Conservation (phyloP, 2,797 vertebrate genomes). For the Melanotaenia parkinsoni region DNA sequence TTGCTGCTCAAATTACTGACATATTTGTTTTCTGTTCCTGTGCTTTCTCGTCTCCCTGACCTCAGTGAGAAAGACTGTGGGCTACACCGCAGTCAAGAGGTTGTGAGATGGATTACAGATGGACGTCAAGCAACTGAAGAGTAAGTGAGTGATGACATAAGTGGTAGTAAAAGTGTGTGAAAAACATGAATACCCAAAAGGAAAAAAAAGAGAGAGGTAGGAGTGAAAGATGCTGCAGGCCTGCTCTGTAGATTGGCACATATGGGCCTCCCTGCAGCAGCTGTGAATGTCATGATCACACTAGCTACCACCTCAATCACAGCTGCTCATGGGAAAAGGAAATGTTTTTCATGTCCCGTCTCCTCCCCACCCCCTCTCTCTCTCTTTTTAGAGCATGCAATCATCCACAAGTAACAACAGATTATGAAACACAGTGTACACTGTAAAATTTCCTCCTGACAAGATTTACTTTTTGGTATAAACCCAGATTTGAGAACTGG, state of each 20-base stretch:
- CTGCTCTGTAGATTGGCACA: constrained; percentile 46
- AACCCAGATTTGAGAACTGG: background rate
- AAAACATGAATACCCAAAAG: background rate
- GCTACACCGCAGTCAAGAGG: constrained; percentile 15
- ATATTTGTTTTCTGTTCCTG: constrained; percentile 5
- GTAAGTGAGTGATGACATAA: constrained; percentile 30
- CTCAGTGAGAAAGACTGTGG: constrained; percentile 2
- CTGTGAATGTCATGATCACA: constrained; percentile 61
- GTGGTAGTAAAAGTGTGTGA: constrained; percentile 2
- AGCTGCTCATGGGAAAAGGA: constrained; percentile 45
- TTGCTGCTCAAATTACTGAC: background rate
- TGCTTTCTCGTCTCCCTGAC: constrained; percentile 6
- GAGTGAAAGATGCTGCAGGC: constrained; percentile 34
- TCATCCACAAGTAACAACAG: constrained; percentile 42
- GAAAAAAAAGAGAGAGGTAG: background rate
- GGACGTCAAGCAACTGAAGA: constrained; percentile 31
- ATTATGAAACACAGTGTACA: constrained; percentile 38
- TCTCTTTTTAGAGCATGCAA: constrained; percentile 6
- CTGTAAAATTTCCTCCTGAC: constrained; percentile 7
- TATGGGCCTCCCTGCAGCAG: constrained; percentile 61
- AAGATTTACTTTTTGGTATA: constrained; percentile 7
- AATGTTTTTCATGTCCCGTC: background rate
- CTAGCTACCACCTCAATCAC: constrained; percentile 45
- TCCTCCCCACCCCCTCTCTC: background rate
- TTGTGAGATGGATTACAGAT: constrained; percentile 24